Conservation (phyloP, 2,888 invertebrate species). For the Dorcus hopei region DNA sequence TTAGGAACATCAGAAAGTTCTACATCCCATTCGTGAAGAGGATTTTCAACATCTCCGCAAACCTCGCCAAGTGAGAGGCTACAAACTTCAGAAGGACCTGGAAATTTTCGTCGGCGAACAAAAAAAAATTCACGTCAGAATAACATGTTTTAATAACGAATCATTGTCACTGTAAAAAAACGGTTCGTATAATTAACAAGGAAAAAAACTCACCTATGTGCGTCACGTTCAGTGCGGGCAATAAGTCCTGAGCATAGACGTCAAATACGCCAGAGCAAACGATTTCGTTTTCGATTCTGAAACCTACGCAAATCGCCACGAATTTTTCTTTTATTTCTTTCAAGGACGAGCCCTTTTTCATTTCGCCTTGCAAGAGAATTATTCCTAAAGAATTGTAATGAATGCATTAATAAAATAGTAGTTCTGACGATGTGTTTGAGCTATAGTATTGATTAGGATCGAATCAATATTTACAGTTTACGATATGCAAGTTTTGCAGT, state of each 20-base stretch:
- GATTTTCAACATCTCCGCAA: conserved; percentile 82
- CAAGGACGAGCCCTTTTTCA: conserved; percentile 72
- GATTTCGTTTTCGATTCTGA: conserved; percentile 78
- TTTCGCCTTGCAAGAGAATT: conserved; percentile 69
- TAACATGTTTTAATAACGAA: not conserved
- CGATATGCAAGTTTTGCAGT: no score
- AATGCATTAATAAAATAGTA: no score
- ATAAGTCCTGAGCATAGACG: conserved; percentile 68
- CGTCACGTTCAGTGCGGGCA: conserved; percentile 38
- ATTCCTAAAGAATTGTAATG: conserved; percentile 55
- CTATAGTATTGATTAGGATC: no score
- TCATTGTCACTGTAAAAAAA: not conserved
- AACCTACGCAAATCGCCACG: conserved; percentile 76
- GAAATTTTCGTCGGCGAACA: not conserved
- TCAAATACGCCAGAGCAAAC: conserved; percentile 86
- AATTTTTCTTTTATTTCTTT: conserved; percentile 78
- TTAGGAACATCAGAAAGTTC: conserved; percentile 80
- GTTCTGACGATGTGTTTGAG: no score
- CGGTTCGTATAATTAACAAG: no score
- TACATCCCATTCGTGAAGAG: conserved; percentile 84
- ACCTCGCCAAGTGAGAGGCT: conserved; percentile 86
- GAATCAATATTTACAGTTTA: no score
- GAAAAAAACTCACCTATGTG: conserved; percentile 29
- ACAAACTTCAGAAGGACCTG: conserved; percentile 83
- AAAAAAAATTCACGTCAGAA: not conserved